Conservation (phyloP, 2,797 vertebrate genomes). For the Champsocephalus gunnari region DNA sequence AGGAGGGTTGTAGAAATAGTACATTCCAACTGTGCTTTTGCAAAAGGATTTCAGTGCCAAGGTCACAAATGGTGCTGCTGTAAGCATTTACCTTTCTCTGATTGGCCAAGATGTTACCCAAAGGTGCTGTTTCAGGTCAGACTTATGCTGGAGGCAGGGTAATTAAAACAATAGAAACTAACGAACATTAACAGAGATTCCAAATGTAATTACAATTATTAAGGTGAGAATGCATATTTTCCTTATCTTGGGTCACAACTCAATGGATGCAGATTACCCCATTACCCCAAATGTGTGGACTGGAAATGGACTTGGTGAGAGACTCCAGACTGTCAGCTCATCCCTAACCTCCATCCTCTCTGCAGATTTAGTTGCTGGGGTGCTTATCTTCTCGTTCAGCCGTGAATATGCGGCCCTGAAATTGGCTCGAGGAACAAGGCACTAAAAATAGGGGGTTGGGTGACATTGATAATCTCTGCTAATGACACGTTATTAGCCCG, state of each 20-base stretch:
- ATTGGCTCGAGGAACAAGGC: slow-evolving; percentile 74
- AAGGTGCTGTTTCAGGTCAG: slow-evolving; percentile 39
- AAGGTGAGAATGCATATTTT: slow-evolving; percentile 2
- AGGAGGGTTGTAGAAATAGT: slow-evolving; percentile 31
- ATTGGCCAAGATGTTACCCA: slow-evolving; percentile 27
- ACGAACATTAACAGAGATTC: slow-evolving; percentile 9
- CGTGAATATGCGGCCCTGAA: slow-evolving; percentile 72
- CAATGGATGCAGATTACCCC: neutral
- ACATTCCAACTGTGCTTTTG: slow-evolving; percentile 37
- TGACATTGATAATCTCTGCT: slow-evolving; percentile 85
- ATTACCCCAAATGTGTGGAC: slow-evolving; percentile 34
- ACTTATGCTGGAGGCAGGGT: slow-evolving; percentile 38
- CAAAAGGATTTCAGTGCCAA: slow-evolving; percentile 30
- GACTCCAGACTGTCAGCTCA: slow-evolving; percentile 55
- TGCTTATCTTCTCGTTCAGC: slow-evolving; percentile 75
- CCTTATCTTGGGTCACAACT: neutral
- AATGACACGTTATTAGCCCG: slow-evolving; percentile 80
- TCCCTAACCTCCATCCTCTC: slow-evolving; percentile 59
- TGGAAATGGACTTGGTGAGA: slow-evolving; percentile 48
- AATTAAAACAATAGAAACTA: slow-evolving; percentile 18
- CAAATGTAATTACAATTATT: slow-evolving; percentile 13
- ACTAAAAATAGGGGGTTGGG: slow-evolving; percentile 80
- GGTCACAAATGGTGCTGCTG: slow-evolving; percentile 42
- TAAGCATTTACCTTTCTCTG: slow-evolving; percentile 34
- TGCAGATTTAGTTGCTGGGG: slow-evolving; percentile 55